phyloP scores from a whole-genome alignment of 2,888 invertebrate species.

The Uloborus plumipes region DNA sequence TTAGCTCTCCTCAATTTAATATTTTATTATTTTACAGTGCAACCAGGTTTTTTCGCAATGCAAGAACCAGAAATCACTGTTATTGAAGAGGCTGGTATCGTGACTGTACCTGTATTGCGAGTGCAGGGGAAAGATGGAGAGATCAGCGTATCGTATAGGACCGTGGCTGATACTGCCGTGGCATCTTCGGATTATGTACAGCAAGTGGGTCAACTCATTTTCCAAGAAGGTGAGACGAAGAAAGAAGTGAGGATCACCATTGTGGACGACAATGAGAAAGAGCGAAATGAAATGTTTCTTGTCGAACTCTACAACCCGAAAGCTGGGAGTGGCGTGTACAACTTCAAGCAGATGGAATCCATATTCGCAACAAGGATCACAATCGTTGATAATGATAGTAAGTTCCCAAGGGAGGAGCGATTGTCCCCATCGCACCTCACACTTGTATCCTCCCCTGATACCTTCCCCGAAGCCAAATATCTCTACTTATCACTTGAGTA shows the following conservation, averaged over 20 bases:
- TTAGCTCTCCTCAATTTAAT: too few relatives aligned
- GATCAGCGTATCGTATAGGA: constrained; percentile 66
- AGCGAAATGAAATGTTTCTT: constrained; percentile 76
- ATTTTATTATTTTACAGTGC: constrained; percentile 17
- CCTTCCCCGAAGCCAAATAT: too few relatives aligned
- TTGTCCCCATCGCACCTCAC: too few relatives aligned
- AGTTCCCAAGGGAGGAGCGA: constrained; percentile 24
- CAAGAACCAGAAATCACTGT: background rate
- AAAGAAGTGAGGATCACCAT: constrained; percentile 74
- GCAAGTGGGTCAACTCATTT: constrained; percentile 73
- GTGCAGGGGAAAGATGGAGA: constrained; percentile 4
- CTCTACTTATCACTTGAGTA: too few relatives aligned
- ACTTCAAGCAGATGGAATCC: constrained; percentile 71
- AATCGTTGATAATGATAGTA: constrained; percentile 76
- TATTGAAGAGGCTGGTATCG: constrained; percentile 3
- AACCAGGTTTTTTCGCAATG: constrained; percentile 27
- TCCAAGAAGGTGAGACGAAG: constrained; percentile 74
- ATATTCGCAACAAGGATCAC: constrained; percentile 75
- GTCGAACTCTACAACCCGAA: constrained; percentile 54
- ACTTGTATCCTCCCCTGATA: too few relatives aligned
- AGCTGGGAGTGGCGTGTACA: constrained; percentile 68
- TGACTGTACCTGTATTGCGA: constrained; percentile 9
- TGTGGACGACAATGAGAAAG: constrained; percentile 76
- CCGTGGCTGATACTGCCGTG: constrained; percentile 76
- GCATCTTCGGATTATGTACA: constrained; percentile 75